A percentile compares a stretch with the other conserved stretches of the same genome.
Conservation (phyloP, 2,888 invertebrate genomes). For the Anthoptus insignis region DNA sequence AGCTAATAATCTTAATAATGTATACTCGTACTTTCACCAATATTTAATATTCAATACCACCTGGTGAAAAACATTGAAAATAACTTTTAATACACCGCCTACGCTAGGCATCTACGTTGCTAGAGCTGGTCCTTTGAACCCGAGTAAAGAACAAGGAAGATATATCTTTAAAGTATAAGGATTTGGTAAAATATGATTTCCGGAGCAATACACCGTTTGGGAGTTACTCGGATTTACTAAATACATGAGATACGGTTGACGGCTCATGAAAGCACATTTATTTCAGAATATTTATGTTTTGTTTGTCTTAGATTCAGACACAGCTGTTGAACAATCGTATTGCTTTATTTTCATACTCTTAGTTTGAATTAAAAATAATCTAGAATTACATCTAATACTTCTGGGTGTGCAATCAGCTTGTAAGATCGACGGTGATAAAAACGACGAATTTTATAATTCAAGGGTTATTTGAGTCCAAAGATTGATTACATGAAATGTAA, state of each 20-base stretch:
- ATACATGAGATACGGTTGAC: neutral
- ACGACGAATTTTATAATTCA: too few species aligned
- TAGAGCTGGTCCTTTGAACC: neutral
- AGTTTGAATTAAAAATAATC: too few species aligned
- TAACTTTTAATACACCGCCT: too few species aligned
- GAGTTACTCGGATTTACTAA: neutral
- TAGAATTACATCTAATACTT: too few species aligned
- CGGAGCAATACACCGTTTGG: neutral
- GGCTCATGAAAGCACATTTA: neutral
- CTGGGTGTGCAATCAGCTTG: too few species aligned
- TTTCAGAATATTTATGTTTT: neutral
- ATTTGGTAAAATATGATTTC: neutral
- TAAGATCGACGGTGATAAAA: too few species aligned
- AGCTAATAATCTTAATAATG: too few species aligned
- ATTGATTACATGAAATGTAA: too few species aligned
- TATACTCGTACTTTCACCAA: neutral
- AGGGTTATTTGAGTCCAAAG: too few species aligned
- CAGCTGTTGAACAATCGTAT: neutral
- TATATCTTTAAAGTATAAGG: neutral
- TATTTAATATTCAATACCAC: constrained; percentile 2
- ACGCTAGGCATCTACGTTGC: too few species aligned
- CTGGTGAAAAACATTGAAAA: too few species aligned
- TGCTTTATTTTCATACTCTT: too few species aligned
- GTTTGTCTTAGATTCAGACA: neutral
- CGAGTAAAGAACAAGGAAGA: neutral